Conservation (phyloP, 1,140 invertebrate species). For the Coenobita brevimanus region DNA sequence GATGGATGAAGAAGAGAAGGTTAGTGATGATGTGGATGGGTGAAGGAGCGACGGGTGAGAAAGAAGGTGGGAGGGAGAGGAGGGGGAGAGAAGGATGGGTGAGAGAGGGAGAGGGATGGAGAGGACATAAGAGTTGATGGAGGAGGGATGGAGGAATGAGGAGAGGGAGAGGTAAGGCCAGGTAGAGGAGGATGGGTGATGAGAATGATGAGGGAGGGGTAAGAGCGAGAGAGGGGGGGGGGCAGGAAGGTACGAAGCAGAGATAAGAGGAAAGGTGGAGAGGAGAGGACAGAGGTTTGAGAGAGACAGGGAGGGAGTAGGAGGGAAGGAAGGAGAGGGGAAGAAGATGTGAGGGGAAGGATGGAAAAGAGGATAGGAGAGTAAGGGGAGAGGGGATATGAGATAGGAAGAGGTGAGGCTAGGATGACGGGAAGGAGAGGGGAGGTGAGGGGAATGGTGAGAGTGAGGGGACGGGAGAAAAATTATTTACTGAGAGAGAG, state of each 20-base stretch:
- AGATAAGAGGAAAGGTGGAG: no score
- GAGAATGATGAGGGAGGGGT: neutral
- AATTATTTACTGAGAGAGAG: no score
- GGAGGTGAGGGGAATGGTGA: no score
- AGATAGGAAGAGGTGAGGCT: no score
- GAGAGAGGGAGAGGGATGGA: neutral
- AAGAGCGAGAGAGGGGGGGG: neutral
- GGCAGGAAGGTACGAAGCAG: no score
- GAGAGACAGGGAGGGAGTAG: neutral
- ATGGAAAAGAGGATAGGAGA: no score
- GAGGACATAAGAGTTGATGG: neutral
- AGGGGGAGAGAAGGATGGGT: neutral
- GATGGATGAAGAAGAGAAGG: neutral
- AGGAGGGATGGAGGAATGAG: neutral
- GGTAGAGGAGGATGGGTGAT: neutral
- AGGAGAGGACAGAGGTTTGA: neutral
- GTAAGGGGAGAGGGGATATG: no score
- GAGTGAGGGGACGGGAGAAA: no score
- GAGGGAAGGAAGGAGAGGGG: neutral
- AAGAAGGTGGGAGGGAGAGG: neutral
- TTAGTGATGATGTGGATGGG: no score
- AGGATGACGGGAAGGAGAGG: no score
- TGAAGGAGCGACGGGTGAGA: neutral
- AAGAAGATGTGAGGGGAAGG: no score
- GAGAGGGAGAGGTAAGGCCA: no score